phyloP scores from a whole-genome alignment of 2,113 vertebrate species.

The Hirundichthys speculiger region DNA sequence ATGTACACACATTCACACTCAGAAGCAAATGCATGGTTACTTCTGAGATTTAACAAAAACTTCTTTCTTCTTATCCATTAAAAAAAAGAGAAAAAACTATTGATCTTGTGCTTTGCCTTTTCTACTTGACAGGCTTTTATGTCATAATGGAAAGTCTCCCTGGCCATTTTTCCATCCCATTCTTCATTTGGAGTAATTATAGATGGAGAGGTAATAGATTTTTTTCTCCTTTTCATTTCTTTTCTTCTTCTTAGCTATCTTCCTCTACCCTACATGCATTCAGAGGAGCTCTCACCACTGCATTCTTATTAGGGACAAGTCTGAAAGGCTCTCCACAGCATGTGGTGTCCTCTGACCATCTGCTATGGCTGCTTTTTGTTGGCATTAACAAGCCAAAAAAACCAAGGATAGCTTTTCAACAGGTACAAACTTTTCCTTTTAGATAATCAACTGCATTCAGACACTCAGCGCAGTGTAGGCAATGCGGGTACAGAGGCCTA shows the following conservation, averaged over 20 bases:
- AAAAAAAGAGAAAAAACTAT: constrained; percentile 61
- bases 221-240: constrained; percentile 60
- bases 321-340: constrained; percentile 77
- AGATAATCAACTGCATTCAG: constrained; percentile 80
- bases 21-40: constrained; percentile 51
- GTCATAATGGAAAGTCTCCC: constrained; percentile 73
- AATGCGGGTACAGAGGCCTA: constrained; percentile 46
- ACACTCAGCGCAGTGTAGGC: constrained; percentile 51
- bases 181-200: constrained; percentile 81
- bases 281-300: constrained; percentile 71
- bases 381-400: constrained; percentile 76
- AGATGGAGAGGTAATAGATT: constrained; percentile 76
- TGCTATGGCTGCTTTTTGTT: constrained; percentile 72
- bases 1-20: constrained; percentile 24
- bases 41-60: constrained; percentile 68
- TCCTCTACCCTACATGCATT: constrained; percentile 69
- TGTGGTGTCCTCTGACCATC: constrained; percentile 75
- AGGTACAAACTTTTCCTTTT: constrained; percentile 81
- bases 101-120: constrained; percentile 73
- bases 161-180: constrained; percentile 71
- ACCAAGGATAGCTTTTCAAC: constrained; percentile 75
- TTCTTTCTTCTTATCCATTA: constrained; percentile 71
- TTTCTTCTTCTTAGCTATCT: constrained; percentile 60
- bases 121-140: constrained; percentile 57
- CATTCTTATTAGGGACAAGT: constrained; percentile 77